Percentiles rank a stretch among this genome's conserved stretches.
These are phyloP conservation scores for Gymnosoma rotundatum DNA, from an alignment of 2,888 invertebrate genomes.

Conservation along the genomic window DNA sequence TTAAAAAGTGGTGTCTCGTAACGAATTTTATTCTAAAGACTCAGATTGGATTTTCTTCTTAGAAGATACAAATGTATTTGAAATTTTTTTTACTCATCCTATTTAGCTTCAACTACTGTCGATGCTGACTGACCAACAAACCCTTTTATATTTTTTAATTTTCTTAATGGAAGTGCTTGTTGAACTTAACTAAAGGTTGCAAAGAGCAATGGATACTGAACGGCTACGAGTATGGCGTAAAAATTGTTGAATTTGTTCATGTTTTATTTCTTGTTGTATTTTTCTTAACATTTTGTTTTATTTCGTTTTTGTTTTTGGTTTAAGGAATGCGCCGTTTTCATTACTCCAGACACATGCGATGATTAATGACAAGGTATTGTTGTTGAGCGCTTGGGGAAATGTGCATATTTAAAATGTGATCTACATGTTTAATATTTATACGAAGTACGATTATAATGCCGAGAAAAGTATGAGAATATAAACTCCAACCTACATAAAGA, in stretches of 20 bases:
- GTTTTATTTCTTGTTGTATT: constrained; percentile 9
- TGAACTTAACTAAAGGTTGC: constrained; percentile 27
- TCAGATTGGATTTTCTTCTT: no score
- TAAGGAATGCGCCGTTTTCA: constrained; percentile 68
- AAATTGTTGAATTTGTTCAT: constrained; percentile 41
- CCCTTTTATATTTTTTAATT: constrained; percentile 10
- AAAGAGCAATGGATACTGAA: constrained; percentile 55
- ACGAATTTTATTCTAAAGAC: no score
- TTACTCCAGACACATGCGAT: constrained; percentile 69
- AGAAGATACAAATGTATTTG: no score
- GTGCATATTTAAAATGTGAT: constrained; percentile 67
- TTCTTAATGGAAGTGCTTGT: constrained; percentile 54
- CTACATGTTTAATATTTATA: constrained; percentile 57
- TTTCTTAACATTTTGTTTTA: constrained; percentile 34
- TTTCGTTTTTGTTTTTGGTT: constrained; percentile 20
- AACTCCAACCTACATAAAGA: constrained; percentile 25
- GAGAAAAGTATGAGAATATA: constrained; percentile 32
- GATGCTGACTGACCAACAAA: constrained; percentile 14
- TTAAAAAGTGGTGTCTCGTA: no score
- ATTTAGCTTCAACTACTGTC: constrained; percentile 1
- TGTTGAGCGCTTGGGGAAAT: constrained; percentile 58
- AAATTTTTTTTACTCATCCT: not conserved
- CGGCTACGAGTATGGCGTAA: constrained; percentile 39
- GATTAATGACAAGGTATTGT: constrained; percentile 69
- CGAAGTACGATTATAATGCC: constrained; percentile 30